Conservation (phyloP, 2,888 invertebrate species). For the Drosophila quinaria region DNA sequence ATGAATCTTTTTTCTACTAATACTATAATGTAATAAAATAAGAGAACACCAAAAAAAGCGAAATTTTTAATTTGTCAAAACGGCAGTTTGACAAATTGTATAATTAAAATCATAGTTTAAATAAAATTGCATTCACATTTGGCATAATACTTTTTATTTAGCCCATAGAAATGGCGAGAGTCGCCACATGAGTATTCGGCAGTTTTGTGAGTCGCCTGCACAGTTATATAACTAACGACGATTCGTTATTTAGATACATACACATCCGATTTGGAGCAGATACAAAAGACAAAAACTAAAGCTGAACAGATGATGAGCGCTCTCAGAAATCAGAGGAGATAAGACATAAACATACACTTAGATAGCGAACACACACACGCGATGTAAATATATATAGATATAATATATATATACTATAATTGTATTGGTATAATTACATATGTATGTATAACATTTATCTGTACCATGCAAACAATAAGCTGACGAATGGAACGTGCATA, state of each 20-base stretch:
- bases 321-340: constrained; percentile 28
- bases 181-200: constrained; percentile 44
- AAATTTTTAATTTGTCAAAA: background rate
- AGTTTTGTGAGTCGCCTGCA: constrained; percentile 24
- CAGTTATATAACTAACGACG: constrained; percentile 14
- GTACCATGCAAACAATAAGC: constrained; percentile 27
- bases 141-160: constrained; percentile 40
- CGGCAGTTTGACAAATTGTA: background rate
- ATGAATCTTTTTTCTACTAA: no score
- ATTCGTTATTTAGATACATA: constrained; percentile 16
- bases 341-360: constrained; percentile 33
- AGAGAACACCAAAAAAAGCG: background rate
- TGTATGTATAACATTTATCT: constrained; percentile 35
- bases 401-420: constrained; percentile 30
- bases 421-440: constrained; percentile 41
- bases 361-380: constrained; percentile 15
- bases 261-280: constrained; percentile 3
- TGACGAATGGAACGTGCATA: constrained; percentile 10
- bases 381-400: constrained; percentile 9
- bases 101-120: background rate
- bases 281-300: constrained; percentile 19
- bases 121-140: constrained; percentile 32
- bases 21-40: background rate
- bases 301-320: constrained; percentile 8
- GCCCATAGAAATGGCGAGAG: constrained; percentile 9